Base-by-base conservation (phyloP, 2,888 invertebrate genomes). In the Nycteola revayana region DNA sequence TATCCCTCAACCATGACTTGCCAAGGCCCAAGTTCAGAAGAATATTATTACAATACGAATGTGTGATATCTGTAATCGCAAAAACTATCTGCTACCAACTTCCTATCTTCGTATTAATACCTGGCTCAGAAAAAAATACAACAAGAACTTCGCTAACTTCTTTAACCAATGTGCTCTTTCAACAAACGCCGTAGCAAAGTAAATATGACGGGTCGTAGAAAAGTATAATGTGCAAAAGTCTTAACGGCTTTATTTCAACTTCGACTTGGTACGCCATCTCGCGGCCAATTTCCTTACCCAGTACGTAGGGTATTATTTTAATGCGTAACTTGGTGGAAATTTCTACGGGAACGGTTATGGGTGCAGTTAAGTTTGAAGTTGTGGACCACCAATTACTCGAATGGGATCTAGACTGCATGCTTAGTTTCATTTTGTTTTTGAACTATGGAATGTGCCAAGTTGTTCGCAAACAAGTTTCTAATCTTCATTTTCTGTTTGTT, bases 171-270 rank as follows among this genome's bases (percentile, higher is more conserved):
- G 25, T 32, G 30, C 33, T 30, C 28, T 27, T 31, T 36, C 32
- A 32, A 42, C 36, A 22, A 36, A 45, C 32, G 49, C 41, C 42
- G 20, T 30, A 23, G 36, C 40, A 45, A 28, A 31, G 54, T 58
- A 51, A 60, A 50, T 33, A 30, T 21, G 56, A 27, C 33, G 37
- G 33, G 32, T 49, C 36, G 28, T 49, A 41, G 51, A 60, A 65
- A 66, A 73, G 62, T 63, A 44, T 72, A 73, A 75, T 63, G 62
- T 57, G 41, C 51, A 40, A n/a, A 66, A 75, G 68, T 69, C 70
- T 66, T 74, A 75, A 81, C 67, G 62, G 67, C 61, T 64, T 72
- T 69, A 75, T 68, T 72, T 73, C 57, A 83, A 81, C 73, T 83
- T 75, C 57, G 62, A 62, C 59, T 57, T 25, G 34, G 49, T 49